phyloP scores from a whole-genome alignment of 2,888 invertebrate species.

The Molanna angustata region DNA sequence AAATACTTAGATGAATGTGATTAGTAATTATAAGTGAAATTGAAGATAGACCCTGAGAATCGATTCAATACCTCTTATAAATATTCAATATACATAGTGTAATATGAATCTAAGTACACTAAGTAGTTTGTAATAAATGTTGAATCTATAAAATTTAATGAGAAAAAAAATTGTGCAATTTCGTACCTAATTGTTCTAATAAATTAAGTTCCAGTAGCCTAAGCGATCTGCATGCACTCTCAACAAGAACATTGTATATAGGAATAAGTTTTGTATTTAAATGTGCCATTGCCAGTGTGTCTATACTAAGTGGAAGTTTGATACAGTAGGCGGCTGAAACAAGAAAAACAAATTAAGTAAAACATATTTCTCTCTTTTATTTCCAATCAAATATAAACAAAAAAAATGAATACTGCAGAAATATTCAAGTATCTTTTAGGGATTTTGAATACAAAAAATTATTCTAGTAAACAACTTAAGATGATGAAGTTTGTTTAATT shows the following conservation, averaged over 20 bases:
- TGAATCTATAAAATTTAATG: no score
- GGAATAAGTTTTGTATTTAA: constrained; percentile 61
- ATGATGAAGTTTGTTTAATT: no score
- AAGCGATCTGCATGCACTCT: constrained; percentile 70
- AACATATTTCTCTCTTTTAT: neutral
- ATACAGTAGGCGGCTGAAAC: constrained; percentile 47
- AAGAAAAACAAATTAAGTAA: constrained; percentile 19
- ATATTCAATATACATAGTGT: no score
- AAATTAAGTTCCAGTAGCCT: constrained; percentile 63
- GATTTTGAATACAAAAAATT: no score
- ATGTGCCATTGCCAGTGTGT: constrained; percentile 69
- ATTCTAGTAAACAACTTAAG: no score
- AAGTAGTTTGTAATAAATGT: no score
- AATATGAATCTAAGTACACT: no score
- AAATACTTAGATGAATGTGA: no score
- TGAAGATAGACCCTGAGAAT: no score
- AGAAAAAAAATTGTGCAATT: no score
- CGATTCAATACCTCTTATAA: no score
- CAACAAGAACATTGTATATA: constrained; percentile 71
- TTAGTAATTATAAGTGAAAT: no score
- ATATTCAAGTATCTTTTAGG: neutral
- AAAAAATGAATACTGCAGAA: neutral
- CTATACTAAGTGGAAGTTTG: constrained; percentile 63
- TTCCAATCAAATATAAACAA: neutral
- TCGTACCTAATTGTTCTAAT: constrained; percentile 57